These are phyloP conservation scores for Zaprionus bogoriensis DNA, from an alignment of 2,888 invertebrate species.

Conservation along the genomic window DNA sequence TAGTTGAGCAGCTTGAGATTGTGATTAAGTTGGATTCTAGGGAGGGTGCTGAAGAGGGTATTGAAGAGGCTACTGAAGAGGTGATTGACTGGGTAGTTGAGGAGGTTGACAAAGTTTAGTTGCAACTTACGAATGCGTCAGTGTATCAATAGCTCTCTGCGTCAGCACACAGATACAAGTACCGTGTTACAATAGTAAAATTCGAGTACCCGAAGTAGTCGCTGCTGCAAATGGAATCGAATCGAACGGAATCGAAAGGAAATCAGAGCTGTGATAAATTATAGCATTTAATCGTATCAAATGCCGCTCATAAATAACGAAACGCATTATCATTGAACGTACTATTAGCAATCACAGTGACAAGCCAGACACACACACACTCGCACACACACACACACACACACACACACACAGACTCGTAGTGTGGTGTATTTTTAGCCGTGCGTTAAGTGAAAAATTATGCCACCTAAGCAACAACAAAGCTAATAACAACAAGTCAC, in stretches of 20 bases:
- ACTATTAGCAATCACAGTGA: slow-evolving; percentile 71
- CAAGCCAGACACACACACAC: slow-evolving; percentile 31
- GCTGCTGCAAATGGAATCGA: background rate
- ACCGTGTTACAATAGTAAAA: slow-evolving; percentile 17
- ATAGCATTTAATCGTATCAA: slow-evolving; percentile 60
- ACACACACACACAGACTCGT: slow-evolving; percentile 29
- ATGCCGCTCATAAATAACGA: slow-evolving; percentile 65
- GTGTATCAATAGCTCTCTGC: slow-evolving; percentile 17
- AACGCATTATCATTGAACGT: slow-evolving; percentile 71
- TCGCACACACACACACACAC: slow-evolving; percentile 18
- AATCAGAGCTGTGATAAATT: slow-evolving; percentile 53
- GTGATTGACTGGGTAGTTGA: too few relatives aligned
- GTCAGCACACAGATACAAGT: background rate
- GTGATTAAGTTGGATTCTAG: too few relatives aligned
- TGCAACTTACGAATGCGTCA: slow-evolving; percentile 2
- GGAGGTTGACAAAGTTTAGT: too few relatives aligned
- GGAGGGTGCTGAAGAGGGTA: too few relatives aligned
- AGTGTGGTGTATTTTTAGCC: slow-evolving; percentile 63
- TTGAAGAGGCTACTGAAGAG: too few relatives aligned
- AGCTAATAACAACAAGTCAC: slow-evolving; percentile 19
- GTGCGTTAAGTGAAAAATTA: slow-evolving; percentile 76
- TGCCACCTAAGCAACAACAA: slow-evolving; percentile 49
- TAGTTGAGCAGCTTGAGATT: too few relatives aligned
- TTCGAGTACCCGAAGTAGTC: too few relatives aligned
- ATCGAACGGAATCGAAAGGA: slow-evolving; percentile 11